phyloP scores from a whole-genome alignment of 2,888 invertebrate genomes.

The Lycocerus yunnanus region DNA sequence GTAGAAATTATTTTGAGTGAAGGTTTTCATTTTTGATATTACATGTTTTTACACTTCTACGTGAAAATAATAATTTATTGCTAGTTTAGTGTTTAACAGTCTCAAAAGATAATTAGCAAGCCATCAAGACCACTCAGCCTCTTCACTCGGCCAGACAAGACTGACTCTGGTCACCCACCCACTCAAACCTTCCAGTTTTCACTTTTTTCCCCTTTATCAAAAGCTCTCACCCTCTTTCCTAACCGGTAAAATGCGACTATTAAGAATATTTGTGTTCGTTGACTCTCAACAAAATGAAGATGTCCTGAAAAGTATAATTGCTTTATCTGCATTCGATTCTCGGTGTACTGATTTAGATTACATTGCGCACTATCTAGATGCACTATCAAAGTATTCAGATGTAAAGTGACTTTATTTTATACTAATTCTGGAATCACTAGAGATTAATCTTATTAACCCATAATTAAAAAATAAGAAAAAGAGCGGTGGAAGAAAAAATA shows the following conservation, averaged over 20 bases:
- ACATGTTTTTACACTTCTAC: not conserved
- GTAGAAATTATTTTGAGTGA: too few relatives aligned
- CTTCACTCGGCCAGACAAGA: not conserved
- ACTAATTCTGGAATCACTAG: too few relatives aligned
- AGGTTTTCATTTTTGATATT: too few relatives aligned
- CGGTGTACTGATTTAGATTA: too few relatives aligned
- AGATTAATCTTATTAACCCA: too few relatives aligned
- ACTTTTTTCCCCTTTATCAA: not conserved
- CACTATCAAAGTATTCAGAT: too few relatives aligned
- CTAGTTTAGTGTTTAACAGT: not conserved
- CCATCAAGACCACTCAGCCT: not conserved
- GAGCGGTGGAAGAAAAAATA: too few relatives aligned
- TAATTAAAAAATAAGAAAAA: too few relatives aligned
- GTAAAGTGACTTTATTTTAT: too few relatives aligned
- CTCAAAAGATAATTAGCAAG: not conserved
- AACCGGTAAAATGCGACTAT: not conserved
- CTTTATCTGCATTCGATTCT: not conserved
- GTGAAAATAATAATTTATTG: not conserved
- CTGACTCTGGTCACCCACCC: not conserved
- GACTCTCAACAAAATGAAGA: not conserved
- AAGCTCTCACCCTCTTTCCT: not conserved
- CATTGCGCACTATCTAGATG: too few relatives aligned
- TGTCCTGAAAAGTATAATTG: not conserved
- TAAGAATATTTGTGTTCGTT: not conserved
- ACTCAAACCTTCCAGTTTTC: not conserved